Percentiles rank a stretch among this genome's conserved stretches.
These are phyloP conservation scores for Melanerpes formicivorus DNA, from an alignment of 2,113 vertebrate species.

Conservation along the genomic window DNA sequence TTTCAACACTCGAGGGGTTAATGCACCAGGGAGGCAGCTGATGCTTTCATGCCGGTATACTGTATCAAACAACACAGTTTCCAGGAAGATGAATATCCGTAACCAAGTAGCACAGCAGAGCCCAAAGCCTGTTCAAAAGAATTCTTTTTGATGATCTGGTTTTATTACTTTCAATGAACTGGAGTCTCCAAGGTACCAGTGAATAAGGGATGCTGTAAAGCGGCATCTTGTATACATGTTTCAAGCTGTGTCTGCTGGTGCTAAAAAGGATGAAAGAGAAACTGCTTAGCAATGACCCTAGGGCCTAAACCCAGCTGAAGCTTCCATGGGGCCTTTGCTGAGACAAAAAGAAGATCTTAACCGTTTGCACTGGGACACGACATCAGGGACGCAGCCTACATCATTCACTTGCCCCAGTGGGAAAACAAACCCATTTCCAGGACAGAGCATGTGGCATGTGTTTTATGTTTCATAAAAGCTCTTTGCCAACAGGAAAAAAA, in stretches of 20 bases:
- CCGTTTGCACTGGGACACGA: slow-evolving; percentile 66
- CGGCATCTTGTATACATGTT: slow-evolving; percentile 67
- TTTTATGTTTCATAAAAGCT: slow-evolving; percentile 51
- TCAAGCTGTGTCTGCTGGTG: slow-evolving; percentile 63
- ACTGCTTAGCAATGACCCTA: slow-evolving; percentile 70
- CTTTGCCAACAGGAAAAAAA: slow-evolving; percentile 10
- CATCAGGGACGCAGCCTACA: slow-evolving; percentile 34
- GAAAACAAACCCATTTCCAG: slow-evolving; percentile 50
- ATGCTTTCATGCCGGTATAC: slow-evolving; percentile 53
- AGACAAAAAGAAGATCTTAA: slow-evolving; percentile 70
- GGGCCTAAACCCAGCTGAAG: slow-evolving; percentile 54
- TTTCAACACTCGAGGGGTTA: slow-evolving; percentile 62
- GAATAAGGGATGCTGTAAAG: slow-evolving; percentile 73
- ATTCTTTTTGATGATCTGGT: slow-evolving; percentile 72
- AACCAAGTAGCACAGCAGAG: slow-evolving; percentile 72
- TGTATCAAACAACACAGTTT: slow-evolving; percentile 63
- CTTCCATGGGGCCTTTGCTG: slow-evolving; percentile 55
- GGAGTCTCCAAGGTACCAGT: slow-evolving; percentile 70
- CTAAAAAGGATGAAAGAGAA: slow-evolving; percentile 68
- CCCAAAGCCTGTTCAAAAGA: slow-evolving; percentile 72
- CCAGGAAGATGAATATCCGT: slow-evolving; percentile 72
- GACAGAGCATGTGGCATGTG: slow-evolving; percentile 8
- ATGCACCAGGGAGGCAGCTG: slow-evolving; percentile 61
- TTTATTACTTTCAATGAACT: slow-evolving; percentile 76
- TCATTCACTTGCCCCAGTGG: slow-evolving; percentile 36